Evolutionary conservation across 2,888 invertebrate species (phyloP).

Genomic region (Amiota minor): DNA sequence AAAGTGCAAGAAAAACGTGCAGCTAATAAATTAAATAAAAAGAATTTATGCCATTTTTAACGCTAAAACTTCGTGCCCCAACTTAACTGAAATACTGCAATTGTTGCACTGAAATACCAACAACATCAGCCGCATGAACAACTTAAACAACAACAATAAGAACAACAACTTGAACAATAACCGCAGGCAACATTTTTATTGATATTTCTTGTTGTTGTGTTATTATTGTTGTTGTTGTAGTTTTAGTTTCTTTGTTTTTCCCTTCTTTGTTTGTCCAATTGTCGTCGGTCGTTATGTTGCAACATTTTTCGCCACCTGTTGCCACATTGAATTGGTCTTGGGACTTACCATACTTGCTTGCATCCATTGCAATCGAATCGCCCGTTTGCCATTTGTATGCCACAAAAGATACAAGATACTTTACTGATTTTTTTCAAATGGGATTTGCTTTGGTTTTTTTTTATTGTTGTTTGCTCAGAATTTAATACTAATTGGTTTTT

Average conservation of each 20-base stretch:
- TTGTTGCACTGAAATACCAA: not conserved
- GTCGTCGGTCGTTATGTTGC: not conserved
- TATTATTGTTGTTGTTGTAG: slow-evolving; percentile 39
- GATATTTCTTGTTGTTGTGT: slow-evolving; percentile 59
- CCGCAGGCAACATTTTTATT: slow-evolving; percentile 54
- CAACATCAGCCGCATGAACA: not conserved
- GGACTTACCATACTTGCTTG: not conserved
- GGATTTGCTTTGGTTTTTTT: no score
- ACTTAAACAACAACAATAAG: slow-evolving; percentile 4
- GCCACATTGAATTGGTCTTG: not conserved
- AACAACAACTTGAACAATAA: not conserved
- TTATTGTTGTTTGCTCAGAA: no score
- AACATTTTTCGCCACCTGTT: not conserved
- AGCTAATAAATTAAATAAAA: slow-evolving; percentile 62
- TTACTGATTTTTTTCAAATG: no score
- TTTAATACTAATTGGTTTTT: no score
- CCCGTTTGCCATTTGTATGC: no score
- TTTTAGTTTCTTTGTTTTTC: not conserved
- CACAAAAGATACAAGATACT: no score
- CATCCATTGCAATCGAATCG: not conserved
- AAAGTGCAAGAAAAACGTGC: slow-evolving; percentile 51
- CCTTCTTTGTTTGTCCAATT: not conserved
- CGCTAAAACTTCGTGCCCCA: slow-evolving; percentile 19
- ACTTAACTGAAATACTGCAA: not conserved
- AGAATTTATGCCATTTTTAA: slow-evolving; percentile 35